phyloP scores from a whole-genome alignment of 2,797 vertebrate genomes.

The Astyanax mexicanus region DNA sequence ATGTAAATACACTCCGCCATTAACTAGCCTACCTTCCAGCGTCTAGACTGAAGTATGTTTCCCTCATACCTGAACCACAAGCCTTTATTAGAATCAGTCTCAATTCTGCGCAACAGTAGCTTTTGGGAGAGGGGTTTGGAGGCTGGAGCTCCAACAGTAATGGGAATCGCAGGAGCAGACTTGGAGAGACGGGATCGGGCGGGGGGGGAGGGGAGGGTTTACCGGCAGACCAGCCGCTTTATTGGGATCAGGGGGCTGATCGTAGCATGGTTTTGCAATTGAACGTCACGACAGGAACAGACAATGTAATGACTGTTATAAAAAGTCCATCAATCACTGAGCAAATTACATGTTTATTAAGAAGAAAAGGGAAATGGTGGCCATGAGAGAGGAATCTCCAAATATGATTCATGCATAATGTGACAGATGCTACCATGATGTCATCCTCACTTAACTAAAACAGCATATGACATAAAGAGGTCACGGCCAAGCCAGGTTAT shows the following conservation, averaged over 20 bases:
- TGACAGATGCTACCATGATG: slow-evolving; percentile 10
- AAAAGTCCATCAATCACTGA: slow-evolving; percentile 65
- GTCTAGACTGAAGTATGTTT: slow-evolving; percentile 77
- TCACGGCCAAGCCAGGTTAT: slow-evolving; percentile 24
- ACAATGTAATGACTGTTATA: slow-evolving; percentile 59
- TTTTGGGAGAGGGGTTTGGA: slow-evolving; percentile 57
- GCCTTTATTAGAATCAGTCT: slow-evolving; percentile 63
- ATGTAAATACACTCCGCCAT: slow-evolving; percentile 63
- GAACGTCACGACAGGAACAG: slow-evolving; percentile 55
- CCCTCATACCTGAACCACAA: slow-evolving; percentile 65
- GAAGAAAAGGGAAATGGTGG: slow-evolving; percentile 59
- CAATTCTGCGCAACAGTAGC: slow-evolving; percentile 59
- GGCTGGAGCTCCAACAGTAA: slow-evolving; percentile 73
- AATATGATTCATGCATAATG: not conserved
- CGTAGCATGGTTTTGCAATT: slow-evolving; percentile 65
- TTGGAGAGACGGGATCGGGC: slow-evolving; percentile 55
- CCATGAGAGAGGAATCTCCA: slow-evolving; percentile 51
- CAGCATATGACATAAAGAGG: not conserved
- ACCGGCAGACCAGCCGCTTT: slow-evolving; percentile 64
- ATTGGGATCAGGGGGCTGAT: slow-evolving; percentile 61
- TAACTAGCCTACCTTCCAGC: slow-evolving; percentile 60
- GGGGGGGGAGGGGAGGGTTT: slow-evolving; percentile 47
- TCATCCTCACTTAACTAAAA: slow-evolving; percentile 5
- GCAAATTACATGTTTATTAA: slow-evolving; percentile 69
- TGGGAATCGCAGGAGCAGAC: slow-evolving; percentile 73